Conservation (phyloP, 2,888 invertebrate species). For the Sussaba pulchella region DNA sequence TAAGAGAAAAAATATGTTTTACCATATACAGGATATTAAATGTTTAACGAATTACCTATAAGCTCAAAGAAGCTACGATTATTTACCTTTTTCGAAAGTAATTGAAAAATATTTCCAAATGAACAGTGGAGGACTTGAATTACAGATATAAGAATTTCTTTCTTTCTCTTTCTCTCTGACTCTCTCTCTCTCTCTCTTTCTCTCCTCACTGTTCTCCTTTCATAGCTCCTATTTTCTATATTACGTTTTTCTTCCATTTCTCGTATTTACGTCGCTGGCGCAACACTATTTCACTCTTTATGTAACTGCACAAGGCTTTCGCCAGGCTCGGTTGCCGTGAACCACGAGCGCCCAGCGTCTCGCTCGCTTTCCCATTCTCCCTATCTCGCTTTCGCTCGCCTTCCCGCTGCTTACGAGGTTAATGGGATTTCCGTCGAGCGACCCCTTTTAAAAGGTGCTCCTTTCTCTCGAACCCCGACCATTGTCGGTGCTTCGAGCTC, state of each 20-base stretch:
- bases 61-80: too few relatives aligned
- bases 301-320: conserved; percentile 58
- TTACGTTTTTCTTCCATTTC: conserved; percentile 47
- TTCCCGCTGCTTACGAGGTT: conserved; percentile 65
- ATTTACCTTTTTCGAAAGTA: too few relatives aligned
- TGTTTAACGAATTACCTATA: too few relatives aligned
- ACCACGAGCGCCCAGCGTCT: conserved; percentile 32
- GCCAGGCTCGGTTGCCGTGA: conserved; percentile 22
- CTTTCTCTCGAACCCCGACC: conserved; percentile 60
- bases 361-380: conserved; percentile 21
- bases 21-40: too few relatives aligned
- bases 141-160: too few relatives aligned
- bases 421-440: conserved; percentile 71
- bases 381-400: neutral
- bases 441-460: conserved; percentile 53
- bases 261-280: conserved; percentile 65
- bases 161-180: too few relatives aligned
- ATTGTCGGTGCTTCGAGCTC: conserved; percentile 56
- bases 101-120: too few relatives aligned
- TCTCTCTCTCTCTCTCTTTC: neutral
- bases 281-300: conserved; percentile 73
- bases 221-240: neutral
- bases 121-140: too few relatives aligned
- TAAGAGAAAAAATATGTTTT: too few relatives aligned
- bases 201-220: neutral